Evolutionary conservation across 37 sponge, comb jelly and placozoan species (phyloP).

Genomic region (Eunapius fragilis): DNA sequence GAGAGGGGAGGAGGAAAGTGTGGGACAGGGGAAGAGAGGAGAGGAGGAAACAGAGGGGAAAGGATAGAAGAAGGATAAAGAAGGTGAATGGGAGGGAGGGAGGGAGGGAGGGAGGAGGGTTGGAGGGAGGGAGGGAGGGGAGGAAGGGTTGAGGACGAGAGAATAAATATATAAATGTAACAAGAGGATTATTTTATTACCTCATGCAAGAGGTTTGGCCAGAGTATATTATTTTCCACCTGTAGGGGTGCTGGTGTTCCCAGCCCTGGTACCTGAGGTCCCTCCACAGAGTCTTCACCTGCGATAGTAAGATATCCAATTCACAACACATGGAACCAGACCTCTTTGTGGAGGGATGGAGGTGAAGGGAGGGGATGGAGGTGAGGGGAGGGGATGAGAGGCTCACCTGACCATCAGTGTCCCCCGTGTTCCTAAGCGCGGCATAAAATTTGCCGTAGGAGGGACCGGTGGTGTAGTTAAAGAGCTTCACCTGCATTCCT

Average conservation of each 20-base stretch:
- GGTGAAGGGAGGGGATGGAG: too few species aligned
- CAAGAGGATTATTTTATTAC: too few species aligned
- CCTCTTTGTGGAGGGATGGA: neutral
- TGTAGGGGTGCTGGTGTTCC: constrained; percentile 42
- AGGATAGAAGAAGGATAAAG: too few species aligned
- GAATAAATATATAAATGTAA: too few species aligned
- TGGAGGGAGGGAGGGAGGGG: too few species aligned
- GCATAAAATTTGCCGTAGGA: constrained; percentile 14
- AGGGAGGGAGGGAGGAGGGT: too few species aligned
- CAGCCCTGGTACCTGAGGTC: constrained; percentile 53
- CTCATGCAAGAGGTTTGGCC: constrained; percentile 39
- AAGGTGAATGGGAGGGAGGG: too few species aligned
- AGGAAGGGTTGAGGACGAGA: too few species aligned
- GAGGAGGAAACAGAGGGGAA: too few species aligned
- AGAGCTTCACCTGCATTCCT: constrained; percentile 63
- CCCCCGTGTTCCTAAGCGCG: constrained; percentile 55
- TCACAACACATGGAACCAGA: neutral
- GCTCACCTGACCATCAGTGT: constrained; percentile 9
- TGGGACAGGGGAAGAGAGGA: too few species aligned
- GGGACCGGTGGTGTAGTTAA: constrained; percentile 58
- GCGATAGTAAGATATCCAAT: neutral
- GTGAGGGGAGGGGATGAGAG: too few species aligned
- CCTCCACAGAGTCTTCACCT: constrained; percentile 39
- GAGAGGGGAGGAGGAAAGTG: neutral
- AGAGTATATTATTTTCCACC: constrained; percentile 57